Base-by-base conservation (phyloP, 1,140 invertebrate genomes). In the Latrodectus geometricus region DNA sequence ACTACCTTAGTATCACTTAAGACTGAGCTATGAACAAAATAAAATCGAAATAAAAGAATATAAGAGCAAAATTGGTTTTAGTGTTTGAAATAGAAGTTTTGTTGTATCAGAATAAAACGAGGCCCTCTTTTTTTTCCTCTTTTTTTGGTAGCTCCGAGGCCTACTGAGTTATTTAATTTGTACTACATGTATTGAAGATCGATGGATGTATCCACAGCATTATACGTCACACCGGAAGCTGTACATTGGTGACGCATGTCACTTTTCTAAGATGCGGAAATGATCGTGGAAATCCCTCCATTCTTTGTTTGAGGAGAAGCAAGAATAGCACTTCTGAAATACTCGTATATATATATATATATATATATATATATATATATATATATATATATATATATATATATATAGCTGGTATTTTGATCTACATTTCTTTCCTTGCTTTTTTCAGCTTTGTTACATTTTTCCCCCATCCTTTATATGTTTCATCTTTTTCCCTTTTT, bases 281-380 rank as follows among this genome's bases (percentile, higher is more conserved):
- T 78, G 56, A 78, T 20, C 15, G 15, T 56, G 61, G 76, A 78
- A 48, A 78, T 78, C 52, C 76, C 35, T 14, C 56, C 17, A 48
- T 78, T 68, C 76, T 35, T 78, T 78, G 76, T 78, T 78, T 78
- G 76, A 66, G 52, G 21, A 15, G 17, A 78, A 48, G 61, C 14
- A 78, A 8, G 49, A 54, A 49, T 65, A 20, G 61, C 61, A 78
- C 23, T 68, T 78, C 17, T 78, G 61, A 61, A 23, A 61, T 61
- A 76, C 74, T 54, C 54, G 50, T 52, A n/a, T n/a, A n/a, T n/a
- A n/a, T n/a, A n/a, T n/a, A n/a, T n/a, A n/a, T n/a, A n/a, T n/a
- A n/a, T n/a, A n/a, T n/a, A n/a, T n/a, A n/a, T n/a, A n/a, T n/a
- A n/a, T n/a, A n/a, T n/a, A n/a, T n/a, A n/a, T n/a, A n/a, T n/a